Evolutionary conservation across 2,113 vertebrate species (phyloP), one percentile per base, ranked within the genome.

Genomic region (Seriola rivoliana): DNA sequence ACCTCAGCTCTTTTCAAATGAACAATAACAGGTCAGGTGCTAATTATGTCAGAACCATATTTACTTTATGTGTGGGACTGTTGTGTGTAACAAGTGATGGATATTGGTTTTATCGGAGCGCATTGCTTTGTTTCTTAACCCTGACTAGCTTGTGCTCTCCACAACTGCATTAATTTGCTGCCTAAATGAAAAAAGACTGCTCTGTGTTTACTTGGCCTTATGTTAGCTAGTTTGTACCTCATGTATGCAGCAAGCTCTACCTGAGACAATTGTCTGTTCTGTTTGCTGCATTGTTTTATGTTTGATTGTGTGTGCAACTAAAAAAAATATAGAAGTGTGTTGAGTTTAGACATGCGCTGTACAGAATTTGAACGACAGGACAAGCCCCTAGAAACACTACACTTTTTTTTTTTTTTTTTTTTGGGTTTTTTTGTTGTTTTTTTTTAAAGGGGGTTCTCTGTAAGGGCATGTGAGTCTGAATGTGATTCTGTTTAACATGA

Each of bases 211-310:
- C 75, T 80, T 92, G 77, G 85, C 90, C 87, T 91, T 89, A 85
- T 86, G 87, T 89, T 89, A 60, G 86, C 82, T 85, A 75, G 83
- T 86, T 78, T 81, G 89, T 89, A 89, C 84, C 89, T 92, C 84
- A 79, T 74, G 72, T 76, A 44, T 75, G 88, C 89, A 88, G 86
- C 77, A 14, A 85, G 60, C 36, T 81, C 72, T 67, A 59, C 86
- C 77, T 62, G 57, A 78, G 67, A 71, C 11, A 50, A 59, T 54
- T 60, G 36, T 70, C n/a, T 82, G 65, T 78, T 82, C 65, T 74
- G 50, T 80, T 72, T 67, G 80, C 87, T 74, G 78, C 71, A 23
- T 74, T 3, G 40, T 90, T 80, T 66, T 75, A 54, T 88, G 81
- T 58, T 29, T 84, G 74, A 87, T 81, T 76, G 69, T 71, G 58